Percentiles rank a stretch among this genome's conserved stretches.
phyloP scores from a whole-genome alignment of 2,113 vertebrate genomes.

The Columbina picui region DNA sequence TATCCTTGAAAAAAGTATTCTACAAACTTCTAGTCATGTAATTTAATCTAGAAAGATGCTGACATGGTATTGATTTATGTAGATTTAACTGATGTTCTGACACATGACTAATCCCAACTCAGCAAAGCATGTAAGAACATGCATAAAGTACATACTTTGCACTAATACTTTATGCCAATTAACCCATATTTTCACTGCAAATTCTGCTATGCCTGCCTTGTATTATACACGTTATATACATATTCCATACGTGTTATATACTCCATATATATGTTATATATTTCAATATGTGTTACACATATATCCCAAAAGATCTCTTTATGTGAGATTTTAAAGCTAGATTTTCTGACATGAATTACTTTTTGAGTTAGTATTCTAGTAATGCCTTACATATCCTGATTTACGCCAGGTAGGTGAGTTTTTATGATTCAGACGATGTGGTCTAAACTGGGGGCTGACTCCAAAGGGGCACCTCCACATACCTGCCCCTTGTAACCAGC shows the following conservation, averaged over 20 bases:
- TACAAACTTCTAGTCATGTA: background rate
- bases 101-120: slow-evolving; percentile 32
- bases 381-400: background rate
- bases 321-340: background rate
- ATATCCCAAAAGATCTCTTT: background rate
- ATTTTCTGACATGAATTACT: background rate
- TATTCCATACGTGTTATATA: background rate
- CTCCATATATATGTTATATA: background rate
- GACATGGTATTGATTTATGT: slow-evolving; percentile 57
- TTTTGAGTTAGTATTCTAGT: background rate
- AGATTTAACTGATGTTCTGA: slow-evolving; percentile 43
- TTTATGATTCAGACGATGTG: background rate
- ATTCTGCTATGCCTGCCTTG: background rate
- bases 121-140: slow-evolving; percentile 38
- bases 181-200: background rate
- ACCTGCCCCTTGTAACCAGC: background rate
- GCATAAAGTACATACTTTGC: background rate
- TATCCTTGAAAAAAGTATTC: background rate
- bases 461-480: background rate
- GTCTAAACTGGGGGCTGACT: background rate
- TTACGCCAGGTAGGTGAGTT: background rate
- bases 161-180: background rate
- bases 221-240: background rate
- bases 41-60: slow-evolving; percentile 50
- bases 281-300: background rate